A percentile compares a stretch with the other conserved stretches of the same genome.
phyloP scores from a whole-genome alignment of 1,140 invertebrate species.

The Druon quercuslanigerum region DNA sequence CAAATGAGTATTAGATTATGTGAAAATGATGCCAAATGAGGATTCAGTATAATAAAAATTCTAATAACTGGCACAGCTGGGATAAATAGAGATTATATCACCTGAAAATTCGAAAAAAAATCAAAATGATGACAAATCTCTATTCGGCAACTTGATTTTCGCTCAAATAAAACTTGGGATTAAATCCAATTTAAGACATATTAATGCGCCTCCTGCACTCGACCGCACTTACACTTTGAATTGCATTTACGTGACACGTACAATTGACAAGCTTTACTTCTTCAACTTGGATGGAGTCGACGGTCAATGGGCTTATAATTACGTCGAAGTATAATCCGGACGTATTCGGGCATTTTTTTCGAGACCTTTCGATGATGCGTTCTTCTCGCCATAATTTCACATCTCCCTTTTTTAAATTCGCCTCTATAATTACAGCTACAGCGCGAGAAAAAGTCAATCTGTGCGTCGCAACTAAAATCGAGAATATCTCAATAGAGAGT shows the following conservation, averaged over 20 bases:
- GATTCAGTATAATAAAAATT: too few species aligned
- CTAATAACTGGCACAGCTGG: too few species aligned
- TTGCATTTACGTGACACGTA: conserved; percentile 58
- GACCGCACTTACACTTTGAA: conserved; percentile 18
- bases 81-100: too few species aligned
- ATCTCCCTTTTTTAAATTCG: conserved; percentile 26
- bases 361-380: conserved; percentile 23
- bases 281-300: conserved; percentile 28
- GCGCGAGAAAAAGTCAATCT: conserved; percentile 26
- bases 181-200: too few species aligned
- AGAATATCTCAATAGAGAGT: background rate
- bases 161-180: too few species aligned
- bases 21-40: too few species aligned
- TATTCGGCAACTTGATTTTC: too few species aligned
- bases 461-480: conserved; percentile 13
- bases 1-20: too few species aligned
- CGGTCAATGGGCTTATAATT: conserved; percentile 29
- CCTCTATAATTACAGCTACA: conserved; percentile 18
- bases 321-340: conserved; percentile 29
- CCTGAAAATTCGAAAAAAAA: too few species aligned
- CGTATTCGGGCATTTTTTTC: conserved; percentile 11
- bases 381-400: conserved; percentile 6
- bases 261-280: conserved; percentile 66
- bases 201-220: background rate
- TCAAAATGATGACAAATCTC: too few species aligned